Percentiles rank a stretch among this genome's conserved stretches.
phyloP scores from a whole-genome alignment of 1,140 invertebrate genomes.

The Chironomus tepperi region DNA sequence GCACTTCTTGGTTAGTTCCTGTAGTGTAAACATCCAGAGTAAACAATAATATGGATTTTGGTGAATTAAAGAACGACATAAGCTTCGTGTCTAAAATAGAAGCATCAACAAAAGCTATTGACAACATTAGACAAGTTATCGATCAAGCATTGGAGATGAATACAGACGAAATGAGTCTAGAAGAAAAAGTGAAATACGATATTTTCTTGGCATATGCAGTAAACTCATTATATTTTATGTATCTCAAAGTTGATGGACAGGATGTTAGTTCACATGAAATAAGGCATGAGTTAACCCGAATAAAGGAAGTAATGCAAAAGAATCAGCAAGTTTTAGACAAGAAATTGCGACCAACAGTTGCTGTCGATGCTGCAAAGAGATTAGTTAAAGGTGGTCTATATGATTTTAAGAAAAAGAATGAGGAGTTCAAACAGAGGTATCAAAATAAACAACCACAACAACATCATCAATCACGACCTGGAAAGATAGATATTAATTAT shows the following conservation, averaged over 20 bases:
- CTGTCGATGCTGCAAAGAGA: conserved; percentile 46
- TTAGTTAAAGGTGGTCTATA: conserved; percentile 51
- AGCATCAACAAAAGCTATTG: conserved; percentile 43
- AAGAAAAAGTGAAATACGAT: conserved; percentile 51
- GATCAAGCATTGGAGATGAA: conserved; percentile 40
- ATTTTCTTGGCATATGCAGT: conserved; percentile 48
- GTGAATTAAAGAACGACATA: conserved; percentile 37
- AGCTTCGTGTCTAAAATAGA: conserved; percentile 43
- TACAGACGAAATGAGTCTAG: conserved; percentile 42
- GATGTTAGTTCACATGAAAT: conserved; percentile 47
- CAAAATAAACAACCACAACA: background rate
- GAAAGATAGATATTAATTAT: background rate
- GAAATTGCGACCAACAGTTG: conserved; percentile 45
- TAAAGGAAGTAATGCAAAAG: conserved; percentile 48
- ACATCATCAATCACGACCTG: background rate
- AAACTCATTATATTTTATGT: conserved; percentile 51
- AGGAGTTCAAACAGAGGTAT: background rate
- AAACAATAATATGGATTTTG: conserved; percentile 34
- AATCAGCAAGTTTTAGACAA: conserved; percentile 48
- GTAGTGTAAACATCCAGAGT: background rate
- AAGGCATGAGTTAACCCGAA: conserved; percentile 47
- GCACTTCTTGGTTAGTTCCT: background rate
- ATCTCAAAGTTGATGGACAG: conserved; percentile 46
- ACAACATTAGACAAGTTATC: conserved; percentile 44
- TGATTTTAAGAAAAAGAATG: conserved; percentile 29